Percentiles rank a stretch among this genome's conserved stretches.
phyloP scores from a whole-genome alignment of 2,797 vertebrate species.

The Brachyalestes nurse region DNA sequence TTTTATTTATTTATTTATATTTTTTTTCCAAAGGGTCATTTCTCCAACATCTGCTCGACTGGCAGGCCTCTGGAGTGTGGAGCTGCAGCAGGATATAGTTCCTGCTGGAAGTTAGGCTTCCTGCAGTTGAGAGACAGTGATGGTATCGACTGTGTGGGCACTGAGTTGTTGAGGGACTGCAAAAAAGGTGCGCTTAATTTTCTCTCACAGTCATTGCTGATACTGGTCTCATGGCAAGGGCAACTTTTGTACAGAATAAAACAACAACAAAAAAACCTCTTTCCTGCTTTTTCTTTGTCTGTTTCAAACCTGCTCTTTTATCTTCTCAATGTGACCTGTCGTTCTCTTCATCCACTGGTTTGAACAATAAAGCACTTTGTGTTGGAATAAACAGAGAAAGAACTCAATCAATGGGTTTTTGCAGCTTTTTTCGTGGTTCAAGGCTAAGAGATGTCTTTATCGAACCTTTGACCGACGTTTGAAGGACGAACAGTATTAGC shows the following conservation, averaged over 20 bases:
- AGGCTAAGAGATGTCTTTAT: slow-evolving; percentile 1
- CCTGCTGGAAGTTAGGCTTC: not conserved
- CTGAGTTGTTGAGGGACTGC: slow-evolving; percentile 16
- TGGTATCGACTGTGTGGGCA: slow-evolving; percentile 12
- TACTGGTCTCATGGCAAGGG: not conserved
- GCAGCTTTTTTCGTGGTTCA: not conserved
- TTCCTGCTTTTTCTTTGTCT: not conserved
- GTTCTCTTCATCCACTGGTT: not conserved
- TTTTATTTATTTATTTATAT: not conserved
- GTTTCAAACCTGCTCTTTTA: not conserved
- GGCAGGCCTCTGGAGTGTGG: slow-evolving; percentile 2
- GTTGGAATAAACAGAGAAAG: slow-evolving; percentile 27
- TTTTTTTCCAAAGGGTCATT: not conserved
- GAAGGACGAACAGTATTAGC: slow-evolving; percentile 36
- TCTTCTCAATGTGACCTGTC: slow-evolving; percentile 25
- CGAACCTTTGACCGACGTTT: slow-evolving; percentile 34
- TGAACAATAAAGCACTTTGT: slow-evolving; percentile 1
- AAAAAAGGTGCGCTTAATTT: not conserved
- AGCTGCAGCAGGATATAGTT: slow-evolving; percentile 12
- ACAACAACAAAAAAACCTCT: not conserved
- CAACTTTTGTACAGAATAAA: not conserved
- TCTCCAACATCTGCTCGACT: slow-evolving; percentile 3
- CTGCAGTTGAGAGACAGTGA: not conserved
- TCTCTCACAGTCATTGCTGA: not conserved
- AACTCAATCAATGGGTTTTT: slow-evolving; percentile 30